These are phyloP conservation scores for Rhinopomastus cyanomelas DNA, from an alignment of 2,113 vertebrate species.

Conservation along the genomic window DNA sequence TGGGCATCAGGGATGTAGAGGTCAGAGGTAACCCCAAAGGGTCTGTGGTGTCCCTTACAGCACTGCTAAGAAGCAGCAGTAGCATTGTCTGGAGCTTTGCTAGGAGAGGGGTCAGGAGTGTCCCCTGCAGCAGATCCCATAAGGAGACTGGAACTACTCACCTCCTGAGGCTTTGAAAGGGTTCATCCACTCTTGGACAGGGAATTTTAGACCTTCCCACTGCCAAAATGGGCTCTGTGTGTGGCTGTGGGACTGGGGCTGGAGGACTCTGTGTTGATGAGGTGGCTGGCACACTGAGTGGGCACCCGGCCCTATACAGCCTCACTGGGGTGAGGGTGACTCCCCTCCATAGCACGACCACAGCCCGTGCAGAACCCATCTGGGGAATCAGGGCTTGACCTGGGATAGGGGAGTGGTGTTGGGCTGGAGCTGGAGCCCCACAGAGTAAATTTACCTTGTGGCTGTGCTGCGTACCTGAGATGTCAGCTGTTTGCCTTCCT, in stretches of 20 bases:
- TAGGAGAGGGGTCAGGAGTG: neutral
- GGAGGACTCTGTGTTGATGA: neutral
- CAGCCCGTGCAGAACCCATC: neutral
- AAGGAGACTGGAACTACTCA: rapidly evolving
- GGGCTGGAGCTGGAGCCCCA: neutral
- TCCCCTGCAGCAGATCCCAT: neutral
- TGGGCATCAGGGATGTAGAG: rapidly evolving
- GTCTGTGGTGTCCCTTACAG: rapidly evolving
- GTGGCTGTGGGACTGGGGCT: rapidly evolving
- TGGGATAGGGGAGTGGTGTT: neutral
- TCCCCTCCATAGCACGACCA: neutral
- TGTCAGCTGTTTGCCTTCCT: neutral
- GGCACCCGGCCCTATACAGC: neutral
- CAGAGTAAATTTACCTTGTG: neutral
- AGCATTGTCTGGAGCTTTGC: rapidly evolving
- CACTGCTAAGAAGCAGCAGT: neutral
- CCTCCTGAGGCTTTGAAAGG: neutral
- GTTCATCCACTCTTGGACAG: neutral
- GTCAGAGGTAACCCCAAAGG: neutral
- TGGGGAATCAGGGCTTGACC: rapidly evolving
- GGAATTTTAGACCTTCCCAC: neutral
- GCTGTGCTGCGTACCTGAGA: neutral
- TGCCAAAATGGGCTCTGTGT: rapidly evolving
- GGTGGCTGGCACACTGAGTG: neutral
- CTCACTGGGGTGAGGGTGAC: rapidly evolving